phyloP scores from a whole-genome alignment of 2,888 invertebrate species.

The Limnephilus rhombicus region DNA sequence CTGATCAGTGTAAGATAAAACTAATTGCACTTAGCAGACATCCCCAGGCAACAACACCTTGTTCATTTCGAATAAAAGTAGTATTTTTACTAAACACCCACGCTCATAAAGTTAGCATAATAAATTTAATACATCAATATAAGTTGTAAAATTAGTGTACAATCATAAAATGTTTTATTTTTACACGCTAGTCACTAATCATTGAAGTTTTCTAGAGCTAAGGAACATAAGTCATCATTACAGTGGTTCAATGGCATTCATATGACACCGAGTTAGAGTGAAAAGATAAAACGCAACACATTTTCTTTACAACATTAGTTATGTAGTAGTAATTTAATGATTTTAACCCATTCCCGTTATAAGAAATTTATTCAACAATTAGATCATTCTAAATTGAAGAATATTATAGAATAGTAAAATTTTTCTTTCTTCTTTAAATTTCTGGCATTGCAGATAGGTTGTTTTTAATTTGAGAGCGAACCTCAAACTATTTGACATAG shows the following conservation, averaged over 20 bases:
- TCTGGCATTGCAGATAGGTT: not conserved
- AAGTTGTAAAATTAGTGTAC: not conserved
- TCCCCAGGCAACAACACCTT: not conserved
- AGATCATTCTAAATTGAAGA: not conserved
- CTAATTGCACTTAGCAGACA: not conserved
- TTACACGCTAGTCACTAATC: not conserved
- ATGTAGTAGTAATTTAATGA: not conserved
- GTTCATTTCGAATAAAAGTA: not conserved
- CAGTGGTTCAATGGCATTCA: slow-evolving; percentile 50
- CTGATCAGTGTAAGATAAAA: not conserved
- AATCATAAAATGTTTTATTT: not conserved
- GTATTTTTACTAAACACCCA: not conserved
- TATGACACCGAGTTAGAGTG: slow-evolving; percentile 42
- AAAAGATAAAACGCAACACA: slow-evolving; percentile 16
- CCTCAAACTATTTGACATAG: not conserved
- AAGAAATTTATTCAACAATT: slow-evolving; percentile 6
- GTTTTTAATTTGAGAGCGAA: not conserved
- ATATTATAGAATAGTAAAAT: not conserved
- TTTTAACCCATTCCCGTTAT: not conserved
- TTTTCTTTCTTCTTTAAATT: not conserved
- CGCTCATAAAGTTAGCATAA: not conserved
- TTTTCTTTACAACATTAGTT: not conserved
- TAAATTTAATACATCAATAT: not conserved
- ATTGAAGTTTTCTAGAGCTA: slow-evolving; percentile 9
- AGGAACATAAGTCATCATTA: slow-evolving; percentile 18